Evolutionary conservation across 1,140 invertebrate species (phyloP), one percentile per base, ranked within the genome.

Genomic region (Drosophila mauritiana): DNA sequence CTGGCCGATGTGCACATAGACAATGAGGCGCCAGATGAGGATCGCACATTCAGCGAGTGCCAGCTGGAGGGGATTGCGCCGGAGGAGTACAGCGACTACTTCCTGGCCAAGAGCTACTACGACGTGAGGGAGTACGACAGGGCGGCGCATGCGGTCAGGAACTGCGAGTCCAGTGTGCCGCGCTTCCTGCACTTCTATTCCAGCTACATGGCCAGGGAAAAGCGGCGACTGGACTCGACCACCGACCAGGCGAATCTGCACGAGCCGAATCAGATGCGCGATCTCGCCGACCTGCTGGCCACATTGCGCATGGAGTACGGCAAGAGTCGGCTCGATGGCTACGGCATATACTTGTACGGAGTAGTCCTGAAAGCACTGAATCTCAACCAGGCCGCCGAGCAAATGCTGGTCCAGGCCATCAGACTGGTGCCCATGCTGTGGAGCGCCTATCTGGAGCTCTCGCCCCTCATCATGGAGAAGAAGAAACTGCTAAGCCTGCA

Each of bases 381-480:
- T 75, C 93, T 98, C 7, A 93, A 94, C 27, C 94, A 94, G 48
- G 94, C 95, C 59, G 96, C 97, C 0, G 93, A 96, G 27, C 95
- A 97, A 73, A 94, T 97, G 53, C 93, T 99, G 12, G 93, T 97
- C 13, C 96, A 97, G 82, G 94, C 97, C 22, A 94, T 98, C 1
- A 94, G 95, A 58, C 94, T 94, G 27, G 95, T 96, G 73, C 98
- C 98, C 11, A 95, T 97, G 77, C 94, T 98, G 62, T 99, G 98
- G 98, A 96, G 97, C 53, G 96, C 97, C 0, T 99, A 98, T 97
- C 93, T 97, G 34, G 98, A 99, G 92, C 92, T 99, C n/a, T 95
- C 97, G 5, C 94, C 95, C 2, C 93, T 99, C 1, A 96, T 98
- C 25, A 95, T 95, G 72, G 97, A 98, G 81, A 96, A 95, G 91